A percentile compares a stretch with the other conserved stretches of the same genome.
These are phyloP conservation scores for Bovichtus variegatus DNA, from an alignment of 2,797 vertebrate species.

Conservation along the genomic window DNA sequence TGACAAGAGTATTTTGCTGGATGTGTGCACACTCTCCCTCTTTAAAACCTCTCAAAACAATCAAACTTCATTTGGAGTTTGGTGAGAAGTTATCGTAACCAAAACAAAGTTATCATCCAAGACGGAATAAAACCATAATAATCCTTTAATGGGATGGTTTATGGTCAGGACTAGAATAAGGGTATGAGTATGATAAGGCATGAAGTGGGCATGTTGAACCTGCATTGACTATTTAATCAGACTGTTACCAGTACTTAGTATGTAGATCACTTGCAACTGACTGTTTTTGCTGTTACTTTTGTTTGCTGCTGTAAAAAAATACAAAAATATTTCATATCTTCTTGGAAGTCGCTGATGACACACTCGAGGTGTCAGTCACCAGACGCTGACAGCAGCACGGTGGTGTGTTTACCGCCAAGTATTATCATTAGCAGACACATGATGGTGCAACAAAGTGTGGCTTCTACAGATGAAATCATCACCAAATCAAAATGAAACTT, in stretches of 20 bases:
- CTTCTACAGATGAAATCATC: slow-evolving; percentile 5
- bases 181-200: background rate
- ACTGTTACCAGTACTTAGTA: too few species aligned
- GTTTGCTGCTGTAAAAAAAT: slow-evolving; percentile 2
- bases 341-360: background rate
- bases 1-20: too few species aligned
- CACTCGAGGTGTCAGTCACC: slow-evolving; percentile 17
- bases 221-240: too few species aligned
- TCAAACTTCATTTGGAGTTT: background rate
- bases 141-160: background rate
- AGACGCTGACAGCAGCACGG: slow-evolving; percentile 5
- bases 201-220: too few species aligned
- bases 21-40: too few species aligned
- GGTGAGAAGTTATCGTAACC: background rate
- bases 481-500: background rate
- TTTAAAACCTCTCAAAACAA: background rate
- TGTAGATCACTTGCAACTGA: background rate
- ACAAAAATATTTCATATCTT: background rate
- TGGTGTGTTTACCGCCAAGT: slow-evolving; percentile 14
- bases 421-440: slow-evolving; percentile 18
- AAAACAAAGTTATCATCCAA: background rate
- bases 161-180: background rate
- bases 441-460: slow-evolving; percentile 2
- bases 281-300: background rate
- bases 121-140: background rate